Conservation (phyloP, 1,140 invertebrate genomes). For the Caenorhabditis remanei region DNA sequence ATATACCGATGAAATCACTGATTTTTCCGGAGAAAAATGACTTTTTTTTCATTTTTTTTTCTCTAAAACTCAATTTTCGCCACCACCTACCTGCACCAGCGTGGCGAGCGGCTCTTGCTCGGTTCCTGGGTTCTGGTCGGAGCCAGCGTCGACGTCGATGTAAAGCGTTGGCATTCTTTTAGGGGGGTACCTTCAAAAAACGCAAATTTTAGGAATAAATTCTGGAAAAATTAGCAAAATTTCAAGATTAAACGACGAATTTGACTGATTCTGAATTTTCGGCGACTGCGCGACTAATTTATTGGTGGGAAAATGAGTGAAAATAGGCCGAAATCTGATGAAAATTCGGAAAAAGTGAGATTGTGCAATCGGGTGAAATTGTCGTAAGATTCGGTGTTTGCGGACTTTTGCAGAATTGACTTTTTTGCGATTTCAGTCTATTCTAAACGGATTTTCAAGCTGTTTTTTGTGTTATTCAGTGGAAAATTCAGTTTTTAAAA, state of each 20-base stretch:
- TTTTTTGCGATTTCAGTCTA: no score
- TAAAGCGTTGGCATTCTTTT: constrained; percentile 1
- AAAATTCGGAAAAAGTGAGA: constrained; percentile 35
- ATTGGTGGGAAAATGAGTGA: neutral
- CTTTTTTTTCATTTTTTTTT: neutral
- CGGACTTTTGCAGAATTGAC: neutral
- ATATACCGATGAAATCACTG: no score
- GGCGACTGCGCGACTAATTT: neutral
- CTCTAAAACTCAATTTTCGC: no score
- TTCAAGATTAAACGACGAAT: neutral
- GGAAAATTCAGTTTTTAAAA: no score
- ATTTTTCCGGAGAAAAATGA: neutral
- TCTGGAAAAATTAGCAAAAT: neutral
- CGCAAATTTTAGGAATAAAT: neutral
- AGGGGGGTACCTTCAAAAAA: neutral
- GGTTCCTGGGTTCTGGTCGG: constrained; percentile 21
- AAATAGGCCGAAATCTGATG: constrained; percentile 29
- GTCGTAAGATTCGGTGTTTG: constrained; percentile 33
- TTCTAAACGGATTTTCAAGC: no score
- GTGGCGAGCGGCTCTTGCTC: constrained; percentile 17
- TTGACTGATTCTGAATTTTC: neutral
- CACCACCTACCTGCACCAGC: constrained; percentile 17
- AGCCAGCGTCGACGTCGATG: constrained; percentile 20
- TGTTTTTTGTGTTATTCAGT: no score
- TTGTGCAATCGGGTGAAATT: constrained; percentile 10